These are phyloP conservation scores for Apteryx owenii DNA, from an alignment of 2,113 vertebrate genomes.

Conservation along the genomic window DNA sequence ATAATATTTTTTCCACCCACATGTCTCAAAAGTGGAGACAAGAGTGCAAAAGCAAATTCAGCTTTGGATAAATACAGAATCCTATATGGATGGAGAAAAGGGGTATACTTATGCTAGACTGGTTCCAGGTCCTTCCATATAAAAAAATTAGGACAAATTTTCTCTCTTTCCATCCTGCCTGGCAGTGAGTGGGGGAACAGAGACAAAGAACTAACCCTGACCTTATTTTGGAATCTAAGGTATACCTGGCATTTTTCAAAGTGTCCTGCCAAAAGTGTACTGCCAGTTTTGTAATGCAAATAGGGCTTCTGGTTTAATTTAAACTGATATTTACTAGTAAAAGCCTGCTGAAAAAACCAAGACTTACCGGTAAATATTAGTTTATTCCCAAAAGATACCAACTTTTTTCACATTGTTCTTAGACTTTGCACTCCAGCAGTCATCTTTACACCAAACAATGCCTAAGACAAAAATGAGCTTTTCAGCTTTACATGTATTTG, in stretches of 20 bases:
- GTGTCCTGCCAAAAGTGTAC: conserved; percentile 15
- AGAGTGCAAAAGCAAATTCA: conserved; percentile 8
- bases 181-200: neutral
- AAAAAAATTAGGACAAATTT: neutral
- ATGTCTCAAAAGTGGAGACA: conserved; percentile 6
- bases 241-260: conserved; percentile 7
- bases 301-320: conserved; percentile 79
- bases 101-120: neutral
- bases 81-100: neutral
- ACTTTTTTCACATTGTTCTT: conserved; percentile 80
- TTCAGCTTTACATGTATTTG: conserved; percentile 79
- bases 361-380: conserved; percentile 81
- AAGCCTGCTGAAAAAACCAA: conserved; percentile 81
- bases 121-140: neutral
- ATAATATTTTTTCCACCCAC: neutral
- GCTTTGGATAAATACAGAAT: neutral
- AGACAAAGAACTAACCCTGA: conserved; percentile 23
- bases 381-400: conserved; percentile 80
- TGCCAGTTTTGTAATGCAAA: conserved; percentile 38
- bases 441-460: conserved; percentile 80
- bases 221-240: neutral
- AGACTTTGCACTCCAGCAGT: conserved; percentile 79
- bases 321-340: conserved; percentile 82
- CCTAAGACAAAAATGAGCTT: conserved; percentile 81
- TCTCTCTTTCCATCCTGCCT: neutral